Evolutionary conservation across 2,113 vertebrate species (phyloP).

Genomic region (Empidonax traillii): DNA sequence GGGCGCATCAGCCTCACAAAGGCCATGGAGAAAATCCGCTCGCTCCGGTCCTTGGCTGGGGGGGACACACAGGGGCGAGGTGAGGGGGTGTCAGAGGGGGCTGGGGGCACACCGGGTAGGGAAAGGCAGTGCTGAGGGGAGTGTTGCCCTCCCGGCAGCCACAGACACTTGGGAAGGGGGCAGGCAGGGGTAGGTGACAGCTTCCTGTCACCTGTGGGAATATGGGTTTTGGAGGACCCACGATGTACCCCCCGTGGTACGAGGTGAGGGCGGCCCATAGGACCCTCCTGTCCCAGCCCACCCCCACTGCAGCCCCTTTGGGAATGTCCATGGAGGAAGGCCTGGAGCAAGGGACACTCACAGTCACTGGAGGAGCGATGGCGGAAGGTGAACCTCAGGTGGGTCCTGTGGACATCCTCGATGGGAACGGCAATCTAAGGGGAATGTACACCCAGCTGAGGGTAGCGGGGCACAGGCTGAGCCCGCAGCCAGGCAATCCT

Average conservation of each 20-base stretch:
- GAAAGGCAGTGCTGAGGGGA: fast-evolving
- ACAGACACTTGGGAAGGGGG: fast-evolving
- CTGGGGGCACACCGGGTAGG: fast-evolving
- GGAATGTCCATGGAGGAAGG: fast-evolving
- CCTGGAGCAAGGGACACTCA: constrained; percentile 67
- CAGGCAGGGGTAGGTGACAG: background rate
- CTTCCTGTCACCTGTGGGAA: background rate
- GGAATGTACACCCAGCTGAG: fast-evolving
- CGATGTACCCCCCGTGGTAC: fast-evolving
- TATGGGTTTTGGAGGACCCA: background rate
- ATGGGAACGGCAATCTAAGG: constrained; percentile 92
- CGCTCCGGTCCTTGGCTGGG: constrained; percentile 53
- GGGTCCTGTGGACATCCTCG: constrained; percentile 94
- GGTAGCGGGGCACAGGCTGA: background rate
- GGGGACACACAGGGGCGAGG: background rate
- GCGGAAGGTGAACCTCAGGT: constrained; percentile 93
- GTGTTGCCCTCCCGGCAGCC: background rate
- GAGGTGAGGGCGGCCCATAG: fast-evolving
- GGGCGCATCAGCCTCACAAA: constrained; percentile 52
- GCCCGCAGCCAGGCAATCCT: background rate
- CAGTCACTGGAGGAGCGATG: constrained; percentile 95
- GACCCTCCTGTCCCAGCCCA: background rate
- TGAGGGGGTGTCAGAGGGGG: background rate
- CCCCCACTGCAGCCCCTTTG: background rate
- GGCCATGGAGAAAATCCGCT: constrained; percentile 68